Base-by-base conservation (phyloP, 2,888 invertebrate species). In the Bembecia ichneumoniformis region DNA sequence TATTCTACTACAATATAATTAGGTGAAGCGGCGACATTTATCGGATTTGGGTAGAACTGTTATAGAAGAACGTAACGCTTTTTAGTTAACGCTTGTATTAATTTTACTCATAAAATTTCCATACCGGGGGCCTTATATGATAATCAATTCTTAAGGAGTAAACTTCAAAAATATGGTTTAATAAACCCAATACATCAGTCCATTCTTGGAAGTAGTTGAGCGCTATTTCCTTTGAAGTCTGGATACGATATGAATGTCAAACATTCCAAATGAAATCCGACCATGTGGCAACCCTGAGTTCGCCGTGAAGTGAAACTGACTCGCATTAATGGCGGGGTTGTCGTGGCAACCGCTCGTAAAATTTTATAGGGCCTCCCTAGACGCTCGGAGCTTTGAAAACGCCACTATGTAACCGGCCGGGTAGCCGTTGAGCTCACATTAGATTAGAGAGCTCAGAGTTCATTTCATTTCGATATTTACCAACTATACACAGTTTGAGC, bases 341-440 rank as follows among this genome's bases (percentile, higher is more conserved):
- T 72, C 66, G 80, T 78, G 71, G 68, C 60, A 56, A 79, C 80
- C 52, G 68, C 47, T 80, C 82, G 73, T 84, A 84, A 84, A 84
- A 83, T 83, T 84, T 83, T 82, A 84, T 72, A 71, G 64, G 74
- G 62, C 68, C 73, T 64, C 76, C 74, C 77, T 74, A 55, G 58
- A 57, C 60, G 64, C 66, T 64, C 7, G 9, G 73, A 70, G 65
- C 66, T 66, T 74, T 71, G 65, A 71, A 71, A 72, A 71, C 63
- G 61, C 66, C 68, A 70, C 68, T 67, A 60, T 65, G 63, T 54
- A 51, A 61, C 59, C 58, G 44, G 3, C 10, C 9, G 7, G 28
- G 9, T 34, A 34, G 60, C 62, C 55, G 56, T 50, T 58, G 58
- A 55, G 50, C 35, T 60, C 56, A 48, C 59, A 62, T 63, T 58